phyloP scores from a whole-genome alignment of 2,888 invertebrate genomes.

The Serrognathus titanus region DNA sequence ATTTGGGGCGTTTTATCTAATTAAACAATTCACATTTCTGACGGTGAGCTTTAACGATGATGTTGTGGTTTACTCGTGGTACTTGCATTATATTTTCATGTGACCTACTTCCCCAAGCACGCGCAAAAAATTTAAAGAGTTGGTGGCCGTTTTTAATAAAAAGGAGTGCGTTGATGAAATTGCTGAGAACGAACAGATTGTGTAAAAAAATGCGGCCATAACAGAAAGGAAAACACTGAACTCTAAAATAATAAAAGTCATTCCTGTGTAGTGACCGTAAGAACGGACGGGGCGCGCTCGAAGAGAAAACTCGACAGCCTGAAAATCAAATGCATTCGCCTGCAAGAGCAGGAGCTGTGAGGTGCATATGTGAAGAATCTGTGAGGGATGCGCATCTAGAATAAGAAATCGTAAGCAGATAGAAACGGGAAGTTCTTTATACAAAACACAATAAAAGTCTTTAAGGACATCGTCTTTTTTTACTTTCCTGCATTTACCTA shows the following conservation, averaged over 20 bases:
- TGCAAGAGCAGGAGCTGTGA: conserved; percentile 16
- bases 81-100: no score
- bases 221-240: neutral
- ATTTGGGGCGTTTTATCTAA: no score
- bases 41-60: no score
- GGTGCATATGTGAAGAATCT: conserved; percentile 20
- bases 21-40: no score
- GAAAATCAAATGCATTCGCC: conserved; percentile 20
- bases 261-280: conserved; percentile 24
- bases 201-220: no score
- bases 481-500: neutral
- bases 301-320: conserved; percentile 22
- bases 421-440: neutral
- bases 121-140: no score
- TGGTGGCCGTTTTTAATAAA: no score
- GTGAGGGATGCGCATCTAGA: neutral
- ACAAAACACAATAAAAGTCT: neutral
- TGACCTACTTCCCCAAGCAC: no score
- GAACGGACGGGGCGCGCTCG: conserved; percentile 17
- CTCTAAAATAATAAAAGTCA: conserved; percentile 18
- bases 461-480: neutral
- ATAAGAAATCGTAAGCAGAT: neutral
- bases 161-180: no score
- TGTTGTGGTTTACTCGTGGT: no score
- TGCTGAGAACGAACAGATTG: no score